phyloP scores from a whole-genome alignment of 1,140 invertebrate genomes.

The Vollenhovia emeryi region DNA sequence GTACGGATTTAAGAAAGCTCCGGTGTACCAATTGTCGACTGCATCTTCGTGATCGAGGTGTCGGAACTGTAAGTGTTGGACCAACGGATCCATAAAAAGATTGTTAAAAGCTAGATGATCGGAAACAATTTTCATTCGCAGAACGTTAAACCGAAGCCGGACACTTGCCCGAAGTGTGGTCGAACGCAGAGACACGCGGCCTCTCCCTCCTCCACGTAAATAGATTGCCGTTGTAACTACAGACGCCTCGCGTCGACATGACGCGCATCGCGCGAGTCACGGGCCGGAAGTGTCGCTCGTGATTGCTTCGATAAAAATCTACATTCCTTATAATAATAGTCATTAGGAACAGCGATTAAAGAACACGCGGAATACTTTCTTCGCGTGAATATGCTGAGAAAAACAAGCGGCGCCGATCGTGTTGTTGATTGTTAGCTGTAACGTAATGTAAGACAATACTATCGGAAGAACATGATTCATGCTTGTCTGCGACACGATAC shows the following conservation, averaged over 20 bases:
- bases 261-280: not conserved
- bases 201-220: not conserved
- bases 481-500: not conserved
- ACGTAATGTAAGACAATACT: constrained; percentile 28
- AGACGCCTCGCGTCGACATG: not conserved
- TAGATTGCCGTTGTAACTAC: not conserved
- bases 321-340: constrained; percentile 42
- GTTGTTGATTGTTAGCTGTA: constrained; percentile 39
- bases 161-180: constrained; percentile 39
- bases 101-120: not conserved
- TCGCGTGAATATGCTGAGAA: not conserved
- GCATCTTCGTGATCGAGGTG: not conserved
- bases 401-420: constrained; percentile 8
- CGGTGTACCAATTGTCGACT: constrained; percentile 18
- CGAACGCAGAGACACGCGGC: not conserved
- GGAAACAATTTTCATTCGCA: constrained; percentile 20
- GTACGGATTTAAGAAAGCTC: not conserved
- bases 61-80: constrained; percentile 6
- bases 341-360: constrained; percentile 33
- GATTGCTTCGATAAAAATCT: constrained; percentile 11
- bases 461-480: constrained; percentile 40
- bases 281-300: not conserved
- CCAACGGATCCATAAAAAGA: not conserved
- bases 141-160: not conserved
- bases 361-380: not conserved